Conservation (phyloP, 2,888 invertebrate species). For the Heteromyza rotundicornis region DNA sequence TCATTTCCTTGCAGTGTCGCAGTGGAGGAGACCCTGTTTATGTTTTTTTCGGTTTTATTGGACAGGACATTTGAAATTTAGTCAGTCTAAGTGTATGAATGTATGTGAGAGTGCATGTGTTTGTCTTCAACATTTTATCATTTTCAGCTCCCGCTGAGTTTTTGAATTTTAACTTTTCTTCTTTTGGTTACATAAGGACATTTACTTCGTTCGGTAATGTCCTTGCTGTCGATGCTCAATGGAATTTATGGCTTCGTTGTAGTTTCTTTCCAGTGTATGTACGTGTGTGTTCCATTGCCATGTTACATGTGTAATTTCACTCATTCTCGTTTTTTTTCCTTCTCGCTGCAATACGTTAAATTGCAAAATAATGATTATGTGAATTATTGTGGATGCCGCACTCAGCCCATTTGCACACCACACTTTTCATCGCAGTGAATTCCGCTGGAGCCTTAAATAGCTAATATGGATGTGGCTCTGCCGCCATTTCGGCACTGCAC, state of each 20-base stretch:
- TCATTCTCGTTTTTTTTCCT: background rate
- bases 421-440: too few species aligned
- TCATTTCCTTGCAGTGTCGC: too few species aligned
- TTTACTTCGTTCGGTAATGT: background rate
- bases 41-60: constrained; percentile 6
- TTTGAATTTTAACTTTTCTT: background rate
- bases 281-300: constrained; percentile 3
- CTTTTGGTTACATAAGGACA: background rate
- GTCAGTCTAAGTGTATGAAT: background rate
- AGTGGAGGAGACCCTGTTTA: background rate
- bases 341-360: background rate
- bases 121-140: background rate
- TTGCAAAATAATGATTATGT: too few species aligned
- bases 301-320: constrained; percentile 10
- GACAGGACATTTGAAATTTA: constrained; percentile 13
- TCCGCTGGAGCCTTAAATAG: too few species aligned
- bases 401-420: too few species aligned
- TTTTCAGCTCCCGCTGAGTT: constrained; percentile 5
- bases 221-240: background rate
- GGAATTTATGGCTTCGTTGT: constrained; percentile 17
- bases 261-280: constrained; percentile 12
- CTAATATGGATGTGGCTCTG: too few species aligned
- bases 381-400: too few species aligned
- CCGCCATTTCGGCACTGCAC: too few species aligned
- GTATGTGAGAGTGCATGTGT: background rate